These are phyloP conservation scores for Seriola quinqueradiata DNA, from an alignment of 2,113 vertebrate genomes.

Conservation along the genomic window DNA sequence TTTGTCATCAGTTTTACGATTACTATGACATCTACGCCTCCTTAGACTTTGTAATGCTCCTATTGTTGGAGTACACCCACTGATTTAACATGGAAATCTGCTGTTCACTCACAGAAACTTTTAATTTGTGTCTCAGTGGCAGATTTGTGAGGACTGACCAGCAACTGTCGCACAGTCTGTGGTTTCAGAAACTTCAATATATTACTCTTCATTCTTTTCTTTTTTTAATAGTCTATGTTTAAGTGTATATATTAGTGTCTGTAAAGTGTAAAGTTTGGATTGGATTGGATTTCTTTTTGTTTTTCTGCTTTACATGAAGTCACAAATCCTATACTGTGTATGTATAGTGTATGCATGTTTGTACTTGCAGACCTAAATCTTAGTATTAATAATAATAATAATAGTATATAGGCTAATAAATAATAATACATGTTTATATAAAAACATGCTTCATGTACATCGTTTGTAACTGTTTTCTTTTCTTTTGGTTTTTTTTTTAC, in stretches of 20 bases:
- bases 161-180: not conserved
- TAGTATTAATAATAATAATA: too few species aligned
- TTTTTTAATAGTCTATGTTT: not conserved
- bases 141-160: constrained; percentile 1
- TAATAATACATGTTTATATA: too few species aligned
- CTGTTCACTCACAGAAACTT: constrained; percentile 22
- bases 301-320: not conserved
- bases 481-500: too few species aligned
- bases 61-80: constrained; percentile 59
- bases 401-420: too few species aligned
- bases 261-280: too few species aligned
- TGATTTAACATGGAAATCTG: constrained; percentile 62
- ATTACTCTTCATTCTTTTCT: not conserved
- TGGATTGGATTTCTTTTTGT: too few species aligned
- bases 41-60: constrained; percentile 61
- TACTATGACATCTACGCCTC: constrained; percentile 67
- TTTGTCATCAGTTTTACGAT: constrained; percentile 72
- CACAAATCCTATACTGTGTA: not conserved
- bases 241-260: not conserved
- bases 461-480: too few species aligned
- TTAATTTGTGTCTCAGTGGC: constrained; percentile 17
- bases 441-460: too few species aligned
- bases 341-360: not conserved
- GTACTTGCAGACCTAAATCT: not conserved
- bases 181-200: not conserved